Evolutionary conservation across 2,797 vertebrate genomes (phyloP).

Genomic region (Euthynnus affinis): DNA sequence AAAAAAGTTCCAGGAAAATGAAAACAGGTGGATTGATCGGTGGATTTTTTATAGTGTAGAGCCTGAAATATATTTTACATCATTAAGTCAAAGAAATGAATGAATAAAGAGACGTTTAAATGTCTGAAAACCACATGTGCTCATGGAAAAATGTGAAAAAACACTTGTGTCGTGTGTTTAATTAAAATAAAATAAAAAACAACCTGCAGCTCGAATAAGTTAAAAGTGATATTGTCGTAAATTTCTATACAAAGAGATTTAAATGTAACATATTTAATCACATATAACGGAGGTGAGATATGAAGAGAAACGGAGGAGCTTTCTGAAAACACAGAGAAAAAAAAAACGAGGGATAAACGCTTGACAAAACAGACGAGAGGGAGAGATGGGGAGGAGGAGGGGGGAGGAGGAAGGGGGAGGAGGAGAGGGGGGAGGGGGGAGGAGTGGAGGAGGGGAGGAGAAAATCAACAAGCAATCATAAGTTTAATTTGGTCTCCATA

Average conservation of each 20-base stretch:
- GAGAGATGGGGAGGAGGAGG: too few relatives aligned
- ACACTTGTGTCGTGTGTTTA: too few relatives aligned
- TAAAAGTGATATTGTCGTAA: rapidly evolving
- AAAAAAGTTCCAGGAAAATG: too few relatives aligned
- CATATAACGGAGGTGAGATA: background rate
- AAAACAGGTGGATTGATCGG: too few relatives aligned
- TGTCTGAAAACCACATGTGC: too few relatives aligned
- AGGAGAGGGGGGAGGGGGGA: constrained; percentile 4
- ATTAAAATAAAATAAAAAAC: too few relatives aligned
- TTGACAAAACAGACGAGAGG: constrained; percentile 58
- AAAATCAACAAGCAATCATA: constrained; percentile 87
- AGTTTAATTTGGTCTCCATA: constrained; percentile 88
- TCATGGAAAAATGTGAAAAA: background rate
- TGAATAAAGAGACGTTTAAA: too few relatives aligned
- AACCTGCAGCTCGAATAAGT: too few relatives aligned
- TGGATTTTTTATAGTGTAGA: too few relatives aligned
- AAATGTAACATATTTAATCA: background rate
- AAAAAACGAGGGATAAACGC: constrained; percentile 52
- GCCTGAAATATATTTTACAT: too few relatives aligned
- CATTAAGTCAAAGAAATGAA: too few relatives aligned
- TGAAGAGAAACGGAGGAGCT: constrained; percentile 14
- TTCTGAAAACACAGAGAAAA: constrained; percentile 29
- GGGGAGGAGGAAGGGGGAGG: background rate
- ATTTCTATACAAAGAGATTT: background rate
- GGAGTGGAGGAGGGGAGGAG: constrained; percentile 15